phyloP scores from a whole-genome alignment of 2,797 vertebrate species.

The Cynodonichthys magdalenae region DNA sequence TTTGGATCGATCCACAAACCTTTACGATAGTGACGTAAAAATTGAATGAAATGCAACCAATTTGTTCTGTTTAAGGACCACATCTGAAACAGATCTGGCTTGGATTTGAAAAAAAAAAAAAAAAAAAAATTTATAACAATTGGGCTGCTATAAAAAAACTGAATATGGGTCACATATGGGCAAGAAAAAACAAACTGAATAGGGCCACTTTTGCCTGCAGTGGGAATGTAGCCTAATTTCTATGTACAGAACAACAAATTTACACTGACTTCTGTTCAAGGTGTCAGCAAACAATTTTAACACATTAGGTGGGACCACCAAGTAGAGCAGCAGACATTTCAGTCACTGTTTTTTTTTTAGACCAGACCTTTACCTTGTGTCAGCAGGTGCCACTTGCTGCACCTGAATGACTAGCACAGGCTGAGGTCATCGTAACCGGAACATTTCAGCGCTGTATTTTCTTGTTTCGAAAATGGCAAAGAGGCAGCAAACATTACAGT shows the following conservation, averaged over 20 bases:
- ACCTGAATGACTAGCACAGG: not conserved
- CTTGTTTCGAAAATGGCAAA: not conserved
- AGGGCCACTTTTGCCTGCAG: no score
- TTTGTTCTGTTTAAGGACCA: no score
- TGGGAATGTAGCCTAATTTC: not conserved
- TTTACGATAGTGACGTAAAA: no score
- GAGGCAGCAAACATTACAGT: not conserved
- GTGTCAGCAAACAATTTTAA: not conserved
- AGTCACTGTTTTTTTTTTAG: not conserved
- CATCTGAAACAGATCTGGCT: no score
- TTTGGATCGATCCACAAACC: no score
- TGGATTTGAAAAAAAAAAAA: no score
- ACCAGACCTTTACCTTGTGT: not conserved
- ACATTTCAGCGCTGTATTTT: not conserved
- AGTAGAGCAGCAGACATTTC: not conserved
- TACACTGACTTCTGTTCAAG: not conserved
- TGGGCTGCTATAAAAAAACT: no score
- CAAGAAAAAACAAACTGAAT: no score
- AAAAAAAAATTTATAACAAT: no score
- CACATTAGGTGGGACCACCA: not conserved
- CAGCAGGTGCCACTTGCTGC: not conserved
- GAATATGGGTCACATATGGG: no score
- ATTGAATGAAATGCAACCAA: no score
- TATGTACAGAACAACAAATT: not conserved
- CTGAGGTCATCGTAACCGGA: slow-evolving; percentile 3